Evolutionary conservation across 2,797 vertebrate species (phyloP).

Genomic region (Leuciscus waleckii): DNA sequence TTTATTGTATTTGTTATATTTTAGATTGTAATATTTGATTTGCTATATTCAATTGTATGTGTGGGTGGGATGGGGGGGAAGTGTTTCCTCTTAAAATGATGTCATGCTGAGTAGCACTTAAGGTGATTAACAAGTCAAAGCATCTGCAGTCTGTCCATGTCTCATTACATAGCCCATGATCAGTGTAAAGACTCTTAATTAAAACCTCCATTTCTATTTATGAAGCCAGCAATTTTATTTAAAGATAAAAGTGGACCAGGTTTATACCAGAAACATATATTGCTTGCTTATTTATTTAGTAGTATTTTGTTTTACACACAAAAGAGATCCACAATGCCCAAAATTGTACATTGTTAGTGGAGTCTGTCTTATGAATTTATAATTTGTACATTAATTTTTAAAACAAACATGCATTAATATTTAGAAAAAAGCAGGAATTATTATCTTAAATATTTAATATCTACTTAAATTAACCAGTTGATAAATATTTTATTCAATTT

Average conservation of each 20-base stretch:
- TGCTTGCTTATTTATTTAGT: background rate
- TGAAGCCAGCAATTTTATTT: background rate
- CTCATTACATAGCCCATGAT: background rate
- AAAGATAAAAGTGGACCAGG: background rate
- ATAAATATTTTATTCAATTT: background rate
- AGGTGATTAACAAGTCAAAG: constrained; percentile 5
- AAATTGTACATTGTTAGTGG: background rate
- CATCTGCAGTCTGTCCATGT: background rate
- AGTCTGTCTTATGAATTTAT: background rate
- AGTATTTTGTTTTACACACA: background rate
- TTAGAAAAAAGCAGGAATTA: background rate
- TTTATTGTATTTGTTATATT: background rate
- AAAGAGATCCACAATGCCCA: background rate
- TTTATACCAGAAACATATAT: background rate
- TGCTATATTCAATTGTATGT: background rate
- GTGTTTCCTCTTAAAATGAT: constrained; percentile 5
- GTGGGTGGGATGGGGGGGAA: background rate
- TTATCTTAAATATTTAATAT: background rate
- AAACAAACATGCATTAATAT: background rate
- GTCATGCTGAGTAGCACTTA: constrained; percentile 23
- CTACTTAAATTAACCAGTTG: too few relatives aligned
- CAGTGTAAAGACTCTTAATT: background rate
- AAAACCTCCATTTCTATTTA: background rate
- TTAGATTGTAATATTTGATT: too few relatives aligned
- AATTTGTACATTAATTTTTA: background rate